These are phyloP conservation scores for Crematogaster levior DNA, from an alignment of 2,888 invertebrate species.

Conservation along the genomic window DNA sequence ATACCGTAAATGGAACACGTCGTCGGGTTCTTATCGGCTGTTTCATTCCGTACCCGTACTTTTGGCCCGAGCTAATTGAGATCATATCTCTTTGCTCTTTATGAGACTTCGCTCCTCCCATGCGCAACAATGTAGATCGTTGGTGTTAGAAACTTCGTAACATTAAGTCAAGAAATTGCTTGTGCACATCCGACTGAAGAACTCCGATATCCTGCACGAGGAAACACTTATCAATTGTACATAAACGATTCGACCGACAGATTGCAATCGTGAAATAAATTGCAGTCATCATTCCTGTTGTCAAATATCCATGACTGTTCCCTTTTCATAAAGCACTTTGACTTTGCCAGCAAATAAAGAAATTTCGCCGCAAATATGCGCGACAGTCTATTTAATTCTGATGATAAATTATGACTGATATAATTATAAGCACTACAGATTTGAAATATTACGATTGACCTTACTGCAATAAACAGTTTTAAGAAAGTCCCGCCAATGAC, in stretches of 20 bases:
- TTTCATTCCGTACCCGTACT: slow-evolving; percentile 63
- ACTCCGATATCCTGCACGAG: background rate
- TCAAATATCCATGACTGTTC: background rate
- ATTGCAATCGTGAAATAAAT: background rate
- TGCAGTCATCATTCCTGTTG: background rate
- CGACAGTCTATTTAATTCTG: background rate
- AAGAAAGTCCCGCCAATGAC: slow-evolving; percentile 42
- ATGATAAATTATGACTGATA: background rate
- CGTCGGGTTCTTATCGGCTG: slow-evolving; percentile 70
- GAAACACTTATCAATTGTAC: background rate
- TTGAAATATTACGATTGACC: background rate
- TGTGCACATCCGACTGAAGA: background rate
- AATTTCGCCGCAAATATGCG: background rate
- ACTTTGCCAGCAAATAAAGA: background rate
- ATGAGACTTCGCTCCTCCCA: slow-evolving; percentile 61
- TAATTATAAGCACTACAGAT: background rate
- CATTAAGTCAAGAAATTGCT: slow-evolving; percentile 34
- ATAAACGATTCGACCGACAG: background rate
- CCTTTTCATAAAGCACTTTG: background rate
- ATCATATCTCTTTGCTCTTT: slow-evolving; percentile 73
- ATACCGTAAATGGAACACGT: slow-evolving; percentile 66
- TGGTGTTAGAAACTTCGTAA: slow-evolving; percentile 32
- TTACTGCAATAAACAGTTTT: background rate
- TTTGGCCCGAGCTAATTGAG: slow-evolving; percentile 73
- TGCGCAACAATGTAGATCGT: slow-evolving; percentile 64